phyloP scores from a whole-genome alignment of 92 coral and sea anemone genomes.

The Plumapathes pennacea region DNA sequence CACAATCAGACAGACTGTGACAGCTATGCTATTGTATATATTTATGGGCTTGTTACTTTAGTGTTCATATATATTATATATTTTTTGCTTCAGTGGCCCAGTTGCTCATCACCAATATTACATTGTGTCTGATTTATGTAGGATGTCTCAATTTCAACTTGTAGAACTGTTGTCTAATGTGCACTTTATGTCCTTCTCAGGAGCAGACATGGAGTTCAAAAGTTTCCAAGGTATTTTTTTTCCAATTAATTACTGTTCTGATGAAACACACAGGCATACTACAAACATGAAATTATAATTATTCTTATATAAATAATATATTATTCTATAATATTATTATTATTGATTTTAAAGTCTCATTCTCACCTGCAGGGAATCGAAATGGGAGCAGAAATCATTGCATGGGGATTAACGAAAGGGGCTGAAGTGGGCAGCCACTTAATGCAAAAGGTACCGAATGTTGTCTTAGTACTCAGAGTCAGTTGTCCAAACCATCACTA shows the following conservation, averaged over 20 bases:
- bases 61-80: too few species aligned
- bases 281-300: background rate
- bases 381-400: conserved; percentile 85
- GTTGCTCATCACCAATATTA: too few species aligned
- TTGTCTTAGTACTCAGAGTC: too few species aligned
- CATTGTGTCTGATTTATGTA: too few species aligned
- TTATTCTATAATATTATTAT: background rate
- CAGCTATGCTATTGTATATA: too few species aligned
- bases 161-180: background rate
- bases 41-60: too few species aligned
- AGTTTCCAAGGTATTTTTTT: conserved; percentile 77
- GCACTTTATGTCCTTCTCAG: conserved; percentile 9
- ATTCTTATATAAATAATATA: background rate
- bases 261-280: background rate
- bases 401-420: conserved; percentile 97
- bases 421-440: conserved; percentile 87
- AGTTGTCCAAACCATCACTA: too few species aligned
- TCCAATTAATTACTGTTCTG: background rate
- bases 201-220: conserved; percentile 75
- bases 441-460: conserved; percentile 74
- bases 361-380: conserved; percentile 65
- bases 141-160: too few species aligned
- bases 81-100: too few species aligned
- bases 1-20: too few species aligned
- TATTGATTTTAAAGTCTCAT: background rate